Base-by-base conservation (phyloP, 2,888 invertebrate genomes). In the Lithodes maja region DNA sequence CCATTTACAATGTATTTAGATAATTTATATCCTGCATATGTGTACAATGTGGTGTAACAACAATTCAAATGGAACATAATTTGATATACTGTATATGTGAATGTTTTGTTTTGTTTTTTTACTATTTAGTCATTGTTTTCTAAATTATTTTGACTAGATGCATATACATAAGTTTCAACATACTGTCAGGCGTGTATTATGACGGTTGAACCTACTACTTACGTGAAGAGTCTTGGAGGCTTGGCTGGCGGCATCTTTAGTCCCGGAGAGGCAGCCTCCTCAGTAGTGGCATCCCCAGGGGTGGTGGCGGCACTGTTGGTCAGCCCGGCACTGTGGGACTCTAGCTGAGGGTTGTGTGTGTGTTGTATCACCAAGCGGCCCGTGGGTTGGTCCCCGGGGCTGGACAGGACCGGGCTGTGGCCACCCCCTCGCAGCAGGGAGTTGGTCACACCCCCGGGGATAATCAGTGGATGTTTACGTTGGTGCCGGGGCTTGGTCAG, bases 401-500 rank as follows among this genome's bases (percentile, higher is more conserved):
- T 74, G 15, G 12, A 79, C 49, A 89, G 5, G 1, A 68, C 85
- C 61, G 88, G 85, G 53, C 53, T 55, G 77, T 89, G 88, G 75
- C 88, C 88, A n/a, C 88, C 88, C 15, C 87, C 87, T 52, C 90
- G 89, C 7, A 90, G 84, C 53, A 90, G 69, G 61, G 87, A 89
- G 82, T 92, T 92, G 17, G 92, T 91, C 77, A 92, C 92, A 75
- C 92, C 92, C n/a, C 92, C 95, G 2, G 97, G 96, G 92, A 97
- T 96, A 83, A 97, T 96, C 69, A 97, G 94, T 0, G 97, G 97
- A 94, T 97, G 96, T 93, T 97, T 97, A 71, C 97, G 94, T 87
- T 97, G 96, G 93, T 97, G 97, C 15, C 97, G 94, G 0, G 96
- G 95, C 93, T 96, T 95, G 61, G 94, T 95, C 9, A 95, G 95